Conservation (phyloP, 2,113 vertebrate species). For the Stercorarius parasiticus region DNA sequence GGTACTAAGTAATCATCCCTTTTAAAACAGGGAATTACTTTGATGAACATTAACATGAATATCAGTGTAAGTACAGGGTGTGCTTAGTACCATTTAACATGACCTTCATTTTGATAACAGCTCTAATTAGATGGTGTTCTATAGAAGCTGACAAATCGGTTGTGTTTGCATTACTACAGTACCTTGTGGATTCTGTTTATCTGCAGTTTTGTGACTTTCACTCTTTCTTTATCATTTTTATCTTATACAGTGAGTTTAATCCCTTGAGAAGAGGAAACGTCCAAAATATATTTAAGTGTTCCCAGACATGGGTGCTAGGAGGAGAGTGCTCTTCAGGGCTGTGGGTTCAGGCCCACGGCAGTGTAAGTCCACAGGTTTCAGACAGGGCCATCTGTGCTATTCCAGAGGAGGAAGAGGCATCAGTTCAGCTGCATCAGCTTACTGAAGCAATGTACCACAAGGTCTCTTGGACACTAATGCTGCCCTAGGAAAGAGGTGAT, state of each 20-base stretch:
- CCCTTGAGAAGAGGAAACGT: background rate
- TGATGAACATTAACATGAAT: conserved; percentile 66
- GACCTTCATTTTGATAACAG: conserved; percentile 56
- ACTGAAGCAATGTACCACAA: background rate
- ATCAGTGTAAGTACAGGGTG: conserved; percentile 50
- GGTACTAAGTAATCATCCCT: conserved; percentile 54
- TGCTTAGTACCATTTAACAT: conserved; percentile 66
- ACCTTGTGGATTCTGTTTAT: background rate
- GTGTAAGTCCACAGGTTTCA: background rate
- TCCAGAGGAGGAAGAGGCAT: background rate
- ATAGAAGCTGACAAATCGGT: background rate
- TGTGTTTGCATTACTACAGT: background rate
- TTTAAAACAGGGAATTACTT: conserved; percentile 71
- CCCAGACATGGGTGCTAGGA: background rate
- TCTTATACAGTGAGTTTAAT: background rate
- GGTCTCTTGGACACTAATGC: background rate
- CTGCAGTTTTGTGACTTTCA: background rate
- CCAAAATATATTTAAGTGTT: background rate
- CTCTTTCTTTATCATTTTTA: background rate
- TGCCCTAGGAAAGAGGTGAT: background rate
- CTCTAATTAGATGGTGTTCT: conserved; percentile 47
- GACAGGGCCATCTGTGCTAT: background rate
- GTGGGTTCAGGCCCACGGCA: background rate
- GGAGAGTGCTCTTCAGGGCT: background rate
- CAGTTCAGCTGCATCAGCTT: background rate